These are phyloP conservation scores for Anguilla anguilla DNA, from an alignment of 2,797 vertebrate genomes.

Conservation along the genomic window DNA sequence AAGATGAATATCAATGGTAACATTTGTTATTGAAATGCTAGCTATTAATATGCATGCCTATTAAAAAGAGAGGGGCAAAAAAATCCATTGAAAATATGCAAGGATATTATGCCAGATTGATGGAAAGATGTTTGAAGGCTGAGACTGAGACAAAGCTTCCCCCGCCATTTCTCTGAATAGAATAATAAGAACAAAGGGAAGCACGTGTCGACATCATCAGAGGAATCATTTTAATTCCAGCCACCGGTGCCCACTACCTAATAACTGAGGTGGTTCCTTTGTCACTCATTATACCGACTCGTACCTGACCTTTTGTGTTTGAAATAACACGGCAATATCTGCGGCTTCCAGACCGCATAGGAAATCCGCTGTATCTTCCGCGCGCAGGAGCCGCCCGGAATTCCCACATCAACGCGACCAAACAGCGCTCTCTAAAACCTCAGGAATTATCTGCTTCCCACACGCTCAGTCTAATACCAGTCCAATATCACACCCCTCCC, in stretches of 20 bases:
- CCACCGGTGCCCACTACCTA: slow-evolving; percentile 33
- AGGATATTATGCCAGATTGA: slow-evolving; percentile 1
- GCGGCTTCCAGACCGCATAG: slow-evolving; percentile 68
- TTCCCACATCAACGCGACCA: slow-evolving; percentile 55
- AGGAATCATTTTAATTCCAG: slow-evolving; percentile 24
- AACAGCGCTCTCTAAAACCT: slow-evolving; percentile 55
- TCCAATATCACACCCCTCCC: slow-evolving; percentile 80
- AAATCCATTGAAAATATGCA: not conserved
- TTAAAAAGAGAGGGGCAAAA: not conserved
- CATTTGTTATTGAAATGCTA: slow-evolving; percentile 1
- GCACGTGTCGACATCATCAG: slow-evolving; percentile 24
- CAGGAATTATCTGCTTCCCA: slow-evolving; percentile 64
- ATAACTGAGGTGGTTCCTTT: slow-evolving; percentile 64
- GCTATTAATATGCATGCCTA: not conserved
- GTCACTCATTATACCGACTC: slow-evolving; percentile 79
- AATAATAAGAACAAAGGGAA: slow-evolving; percentile 37
- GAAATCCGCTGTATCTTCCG: slow-evolving; percentile 76
- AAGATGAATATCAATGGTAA: not conserved
- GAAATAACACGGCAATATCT: slow-evolving; percentile 77
- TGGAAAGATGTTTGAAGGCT: not conserved
- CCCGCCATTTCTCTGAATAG: not conserved
- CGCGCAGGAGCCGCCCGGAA: slow-evolving; percentile 64
- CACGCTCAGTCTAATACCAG: slow-evolving; percentile 68
- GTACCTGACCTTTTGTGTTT: slow-evolving; percentile 80
- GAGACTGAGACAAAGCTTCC: not conserved